Conservation (phyloP, 2,797 vertebrate species). For the Podarcis siculus region DNA sequence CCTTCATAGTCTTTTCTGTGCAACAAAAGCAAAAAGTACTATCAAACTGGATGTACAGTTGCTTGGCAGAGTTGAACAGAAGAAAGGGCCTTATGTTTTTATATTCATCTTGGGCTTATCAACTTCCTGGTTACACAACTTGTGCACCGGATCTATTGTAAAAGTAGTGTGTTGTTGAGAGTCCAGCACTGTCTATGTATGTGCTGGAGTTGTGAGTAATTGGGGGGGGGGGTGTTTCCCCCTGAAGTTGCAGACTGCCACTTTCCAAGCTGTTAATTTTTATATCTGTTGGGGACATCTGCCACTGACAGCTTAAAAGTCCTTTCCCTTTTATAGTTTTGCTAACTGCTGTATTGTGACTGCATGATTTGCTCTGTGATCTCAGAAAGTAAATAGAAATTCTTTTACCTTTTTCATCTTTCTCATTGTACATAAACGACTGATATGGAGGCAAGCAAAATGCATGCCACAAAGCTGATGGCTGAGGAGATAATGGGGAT, state of each 20-base stretch:
- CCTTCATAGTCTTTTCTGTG: not conserved
- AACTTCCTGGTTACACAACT: not conserved
- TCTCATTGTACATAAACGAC: not conserved
- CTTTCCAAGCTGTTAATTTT: conserved; percentile 12
- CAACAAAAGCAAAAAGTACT: not conserved
- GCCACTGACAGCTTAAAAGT: not conserved
- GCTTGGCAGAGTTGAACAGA: not conserved
- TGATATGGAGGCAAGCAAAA: too few species aligned
- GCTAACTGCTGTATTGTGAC: not conserved
- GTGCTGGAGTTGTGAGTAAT: too few species aligned
- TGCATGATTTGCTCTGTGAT: not conserved
- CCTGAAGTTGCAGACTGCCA: not conserved
- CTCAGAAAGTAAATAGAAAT: not conserved
- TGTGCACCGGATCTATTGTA: not conserved
- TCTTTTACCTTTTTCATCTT: not conserved
- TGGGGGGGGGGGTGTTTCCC: too few species aligned
- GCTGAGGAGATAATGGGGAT: not conserved
- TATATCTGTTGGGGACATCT: not conserved
- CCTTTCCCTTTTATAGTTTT: not conserved
- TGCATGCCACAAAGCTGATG: not conserved
- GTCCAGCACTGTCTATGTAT: not conserved
- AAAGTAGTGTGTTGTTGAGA: too few species aligned
- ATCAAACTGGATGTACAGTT: too few species aligned
- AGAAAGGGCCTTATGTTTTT: not conserved
- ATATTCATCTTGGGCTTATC: not conserved